Conservation (phyloP, 92 coral and sea anemone genomes). For the Parazoanthus swiftii region DNA sequence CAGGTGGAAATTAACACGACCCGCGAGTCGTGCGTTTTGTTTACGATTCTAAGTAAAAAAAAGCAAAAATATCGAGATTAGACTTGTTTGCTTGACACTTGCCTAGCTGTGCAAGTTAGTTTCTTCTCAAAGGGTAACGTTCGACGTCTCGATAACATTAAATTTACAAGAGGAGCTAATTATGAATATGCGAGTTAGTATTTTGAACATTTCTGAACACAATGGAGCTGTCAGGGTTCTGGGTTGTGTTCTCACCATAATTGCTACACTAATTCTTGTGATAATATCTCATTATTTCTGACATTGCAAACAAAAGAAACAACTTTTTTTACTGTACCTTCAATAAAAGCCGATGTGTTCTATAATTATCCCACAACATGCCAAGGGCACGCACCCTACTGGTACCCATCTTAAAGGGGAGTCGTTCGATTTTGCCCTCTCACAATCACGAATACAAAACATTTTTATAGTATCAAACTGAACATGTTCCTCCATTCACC, state of each 20-base stretch:
- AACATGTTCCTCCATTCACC: no score
- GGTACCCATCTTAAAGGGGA: not conserved
- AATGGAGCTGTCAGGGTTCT: not conserved
- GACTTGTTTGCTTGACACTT: not conserved
- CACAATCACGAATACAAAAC: not conserved
- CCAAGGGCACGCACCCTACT: not conserved
- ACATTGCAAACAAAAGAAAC: constrained; percentile 19
- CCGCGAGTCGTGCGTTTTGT: not conserved
- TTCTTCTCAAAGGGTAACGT: not conserved
- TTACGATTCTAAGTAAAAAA: not conserved
- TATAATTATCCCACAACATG: not conserved
- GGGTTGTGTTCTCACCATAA: not conserved
- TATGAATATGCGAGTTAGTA: constrained; percentile 7
- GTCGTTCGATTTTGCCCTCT: not conserved
- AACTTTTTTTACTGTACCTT: constrained; percentile 25
- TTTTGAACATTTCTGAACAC: not conserved
- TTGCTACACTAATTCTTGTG: constrained; percentile 12
- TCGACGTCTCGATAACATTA: not conserved
- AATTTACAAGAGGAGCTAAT: not conserved
- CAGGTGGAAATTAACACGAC: not conserved
- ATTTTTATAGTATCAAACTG: no score
- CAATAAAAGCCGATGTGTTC: not conserved
- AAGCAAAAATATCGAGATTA: not conserved
- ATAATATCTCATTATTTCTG: constrained; percentile 16
- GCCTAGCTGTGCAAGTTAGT: not conserved